phyloP scores from a whole-genome alignment of 2,888 invertebrate genomes.

The Ophraella communa region DNA sequence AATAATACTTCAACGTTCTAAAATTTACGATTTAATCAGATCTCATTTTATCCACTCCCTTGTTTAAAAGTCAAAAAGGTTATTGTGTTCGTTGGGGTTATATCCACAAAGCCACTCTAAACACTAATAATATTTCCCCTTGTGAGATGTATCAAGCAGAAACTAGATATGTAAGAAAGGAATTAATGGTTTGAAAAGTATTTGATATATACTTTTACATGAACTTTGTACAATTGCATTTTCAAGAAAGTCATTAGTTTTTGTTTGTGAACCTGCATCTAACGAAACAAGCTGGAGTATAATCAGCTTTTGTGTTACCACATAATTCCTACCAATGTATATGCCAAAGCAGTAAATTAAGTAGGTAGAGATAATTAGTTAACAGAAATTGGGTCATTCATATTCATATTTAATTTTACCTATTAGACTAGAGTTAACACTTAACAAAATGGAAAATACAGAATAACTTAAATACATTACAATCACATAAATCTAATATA shows the following conservation, averaged over 20 bases:
- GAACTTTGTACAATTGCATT: background rate
- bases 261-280: background rate
- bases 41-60: slow-evolving; percentile 24
- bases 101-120: slow-evolving; percentile 1
- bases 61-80: slow-evolving; percentile 28
- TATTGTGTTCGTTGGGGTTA: slow-evolving; percentile 19
- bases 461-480: too few species aligned
- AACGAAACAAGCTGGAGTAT: too few species aligned
- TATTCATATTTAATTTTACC: too few species aligned
- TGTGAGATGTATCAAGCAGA: background rate
- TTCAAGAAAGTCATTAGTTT: background rate
- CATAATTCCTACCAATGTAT: too few species aligned
- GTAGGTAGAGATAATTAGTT: too few species aligned
- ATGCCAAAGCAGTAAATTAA: too few species aligned
- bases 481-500: too few species aligned
- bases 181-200: slow-evolving; percentile 1
- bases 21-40: slow-evolving; percentile 37
- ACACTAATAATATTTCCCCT: slow-evolving; percentile 10
- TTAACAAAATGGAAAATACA: too few species aligned
- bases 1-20: slow-evolving; percentile 39
- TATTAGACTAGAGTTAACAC: too few species aligned
- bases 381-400: too few species aligned
- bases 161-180: background rate
- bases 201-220: background rate
- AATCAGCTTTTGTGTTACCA: too few species aligned